phyloP scores from a whole-genome alignment of 2,888 invertebrate species.

The Cheilosia scutellata region DNA sequence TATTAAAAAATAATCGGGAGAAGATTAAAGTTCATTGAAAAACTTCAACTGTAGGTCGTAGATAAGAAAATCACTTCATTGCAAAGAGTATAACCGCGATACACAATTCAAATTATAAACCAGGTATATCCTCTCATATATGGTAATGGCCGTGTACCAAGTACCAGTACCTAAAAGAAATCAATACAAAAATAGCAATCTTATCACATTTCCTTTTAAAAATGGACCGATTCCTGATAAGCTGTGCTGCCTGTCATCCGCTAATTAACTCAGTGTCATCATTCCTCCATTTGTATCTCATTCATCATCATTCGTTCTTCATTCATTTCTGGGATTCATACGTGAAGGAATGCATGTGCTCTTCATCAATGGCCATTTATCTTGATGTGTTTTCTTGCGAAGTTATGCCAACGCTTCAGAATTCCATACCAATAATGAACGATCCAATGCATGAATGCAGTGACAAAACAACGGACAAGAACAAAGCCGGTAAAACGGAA shows the following conservation, averaged over 20 bases:
- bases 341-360: constrained; percentile 69
- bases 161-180: neutral
- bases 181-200: neutral
- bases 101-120: no score
- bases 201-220: neutral
- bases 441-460: constrained; percentile 16
- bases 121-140: no score
- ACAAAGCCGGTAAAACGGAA: constrained; percentile 61
- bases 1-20: no score
- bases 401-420: constrained; percentile 59
- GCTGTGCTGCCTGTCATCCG: neutral
- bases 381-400: constrained; percentile 48
- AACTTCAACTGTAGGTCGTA: no score
- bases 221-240: constrained; percentile 10
- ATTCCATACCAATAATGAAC: constrained; percentile 57
- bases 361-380: constrained; percentile 55
- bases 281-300: constrained; percentile 38
- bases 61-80: no score
- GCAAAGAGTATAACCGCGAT: no score
- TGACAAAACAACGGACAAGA: constrained; percentile 31
- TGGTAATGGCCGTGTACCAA: no score
- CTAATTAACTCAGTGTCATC: constrained; percentile 45
- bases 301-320: constrained; percentile 43
- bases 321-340: constrained; percentile 59
- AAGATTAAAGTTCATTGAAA: no score